These are phyloP conservation scores for Pipra filicauda DNA, from an alignment of 2,113 vertebrate genomes.

Conservation along the genomic window DNA sequence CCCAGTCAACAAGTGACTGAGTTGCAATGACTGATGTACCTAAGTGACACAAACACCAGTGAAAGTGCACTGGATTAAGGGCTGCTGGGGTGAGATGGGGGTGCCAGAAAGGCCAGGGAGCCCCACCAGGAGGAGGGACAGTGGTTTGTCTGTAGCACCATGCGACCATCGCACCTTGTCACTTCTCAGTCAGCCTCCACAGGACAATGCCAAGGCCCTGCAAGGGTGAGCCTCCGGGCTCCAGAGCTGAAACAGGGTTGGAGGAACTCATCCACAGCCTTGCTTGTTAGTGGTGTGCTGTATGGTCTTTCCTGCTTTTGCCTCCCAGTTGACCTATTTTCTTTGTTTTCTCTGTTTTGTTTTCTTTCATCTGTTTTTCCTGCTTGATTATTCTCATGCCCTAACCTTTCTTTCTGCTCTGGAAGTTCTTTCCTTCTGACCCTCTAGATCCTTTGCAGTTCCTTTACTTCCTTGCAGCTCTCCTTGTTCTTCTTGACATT, in stretches of 20 bases:
- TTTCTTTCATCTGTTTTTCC: not conserved
- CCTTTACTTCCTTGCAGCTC: not conserved
- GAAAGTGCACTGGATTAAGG: not conserved
- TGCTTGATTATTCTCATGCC: not conserved
- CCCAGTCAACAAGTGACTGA: not conserved
- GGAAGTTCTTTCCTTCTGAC: not conserved
- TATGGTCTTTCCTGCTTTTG: not conserved
- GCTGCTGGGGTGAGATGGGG: not conserved
- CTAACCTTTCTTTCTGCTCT: not conserved
- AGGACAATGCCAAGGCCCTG: not conserved
- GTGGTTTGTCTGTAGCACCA: not conserved
- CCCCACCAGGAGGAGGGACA: not conserved
- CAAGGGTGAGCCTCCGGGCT: not conserved
- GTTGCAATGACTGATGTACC: not conserved
- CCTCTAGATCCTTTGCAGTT: not conserved
- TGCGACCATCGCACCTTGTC: accelerated
- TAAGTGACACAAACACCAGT: not conserved
- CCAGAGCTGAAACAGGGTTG: not conserved
- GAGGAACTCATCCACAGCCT: not conserved
- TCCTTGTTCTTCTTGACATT: not conserved
- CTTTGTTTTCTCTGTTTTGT: not conserved
- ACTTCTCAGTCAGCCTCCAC: not conserved
- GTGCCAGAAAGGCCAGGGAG: not conserved
- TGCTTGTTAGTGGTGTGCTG: not conserved
- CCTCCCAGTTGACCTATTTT: not conserved